Evolutionary conservation across 2,113 vertebrate genomes (phyloP), one percentile per base, ranked within the genome.

Genomic region (Stercorarius parasiticus): DNA sequence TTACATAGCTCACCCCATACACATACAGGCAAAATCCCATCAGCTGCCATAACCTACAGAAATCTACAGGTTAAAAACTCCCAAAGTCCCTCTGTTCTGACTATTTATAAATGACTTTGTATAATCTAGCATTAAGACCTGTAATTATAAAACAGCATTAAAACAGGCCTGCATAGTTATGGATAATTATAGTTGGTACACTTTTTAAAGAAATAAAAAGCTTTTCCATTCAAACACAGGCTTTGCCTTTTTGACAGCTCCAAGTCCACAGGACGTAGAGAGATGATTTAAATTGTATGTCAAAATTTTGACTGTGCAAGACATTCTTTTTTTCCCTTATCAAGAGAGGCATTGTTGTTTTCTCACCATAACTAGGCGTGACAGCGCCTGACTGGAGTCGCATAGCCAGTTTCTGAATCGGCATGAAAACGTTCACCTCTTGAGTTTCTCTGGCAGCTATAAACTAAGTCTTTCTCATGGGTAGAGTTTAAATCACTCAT

Each of bases 231-330:
- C 95, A 95, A 98, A 92, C 38, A 49, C 76, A 65, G 65, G 95
- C 95, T 97, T 96, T 98, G 95, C 97, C 84, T 97, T 96, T 97
- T 95, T 97, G 98, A 98, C 97, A 98, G 98, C 95, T 97, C 93
- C 91, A 96, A 98, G 96, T 98, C 97, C 97, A 97, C 95, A 96
- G 97, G 97, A 98, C 88, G 90, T 30, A 97, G 93, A 94, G 74
- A 93, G 97, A 98, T 97, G 97, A 98, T 97, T 98, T 98, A 98
- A 98, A 98, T 82, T 95, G 93, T 97, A 97, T 95, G 96, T 97
- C 97, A 97, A 93, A 97, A 94, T 96, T 97, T 90, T 97, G 96
- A 97, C 97, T 96, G 92, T 88, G 70, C 92, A 96, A 95, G 96
- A 95, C 95, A 95, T 95, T 85, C 49, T 47, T 66, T 91, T 52